Evolutionary conservation across 2,888 invertebrate genomes (phyloP).

Genomic region (Melieria crassipennis): DNA sequence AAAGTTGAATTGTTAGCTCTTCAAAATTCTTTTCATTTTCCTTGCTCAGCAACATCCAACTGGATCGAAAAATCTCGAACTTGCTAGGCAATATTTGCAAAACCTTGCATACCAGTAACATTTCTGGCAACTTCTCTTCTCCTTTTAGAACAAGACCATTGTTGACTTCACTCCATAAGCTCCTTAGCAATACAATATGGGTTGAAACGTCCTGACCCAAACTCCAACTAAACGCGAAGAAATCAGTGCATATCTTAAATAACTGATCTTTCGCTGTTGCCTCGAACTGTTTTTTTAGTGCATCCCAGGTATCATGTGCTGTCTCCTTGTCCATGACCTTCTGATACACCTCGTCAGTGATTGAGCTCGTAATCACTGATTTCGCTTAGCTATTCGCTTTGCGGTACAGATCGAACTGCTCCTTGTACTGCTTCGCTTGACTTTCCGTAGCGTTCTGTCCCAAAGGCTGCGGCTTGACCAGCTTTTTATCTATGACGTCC

Average conservation of each 20-base stretch:
- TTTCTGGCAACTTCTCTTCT: too few species aligned
- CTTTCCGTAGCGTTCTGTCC: slow-evolving; percentile 35
- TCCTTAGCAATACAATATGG: slow-evolving; percentile 48
- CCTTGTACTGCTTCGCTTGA: slow-evolving; percentile 37
- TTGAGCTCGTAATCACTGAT: slow-evolving; percentile 52
- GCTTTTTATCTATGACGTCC: slow-evolving; percentile 29
- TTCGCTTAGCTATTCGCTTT: slow-evolving; percentile 58
- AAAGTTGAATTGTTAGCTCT: slow-evolving; percentile 31
- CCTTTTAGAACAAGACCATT: slow-evolving; percentile 46
- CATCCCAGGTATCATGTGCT: slow-evolving; percentile 52
- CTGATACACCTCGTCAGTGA: slow-evolving; percentile 53
- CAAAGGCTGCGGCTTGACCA: slow-evolving; percentile 32
- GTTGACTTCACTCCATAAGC: slow-evolving; percentile 48
- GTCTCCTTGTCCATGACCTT: slow-evolving; percentile 58
- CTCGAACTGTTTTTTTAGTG: slow-evolving; percentile 47
- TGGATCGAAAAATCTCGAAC: slow-evolving; percentile 44
- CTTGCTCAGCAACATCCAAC: slow-evolving; percentile 51
- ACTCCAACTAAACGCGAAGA: slow-evolving; percentile 53
- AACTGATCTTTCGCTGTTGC: slow-evolving; percentile 54
- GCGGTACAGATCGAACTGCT: slow-evolving; percentile 44
- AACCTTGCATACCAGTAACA: too few species aligned
- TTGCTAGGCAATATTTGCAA: too few species aligned
- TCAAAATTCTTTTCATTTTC: slow-evolving; percentile 39
- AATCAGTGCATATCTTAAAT: slow-evolving; percentile 54
- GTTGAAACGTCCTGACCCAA: slow-evolving; percentile 49